Evolutionary conservation across 2,888 invertebrate species (phyloP).

Genomic region (Dicycla oo): DNA sequence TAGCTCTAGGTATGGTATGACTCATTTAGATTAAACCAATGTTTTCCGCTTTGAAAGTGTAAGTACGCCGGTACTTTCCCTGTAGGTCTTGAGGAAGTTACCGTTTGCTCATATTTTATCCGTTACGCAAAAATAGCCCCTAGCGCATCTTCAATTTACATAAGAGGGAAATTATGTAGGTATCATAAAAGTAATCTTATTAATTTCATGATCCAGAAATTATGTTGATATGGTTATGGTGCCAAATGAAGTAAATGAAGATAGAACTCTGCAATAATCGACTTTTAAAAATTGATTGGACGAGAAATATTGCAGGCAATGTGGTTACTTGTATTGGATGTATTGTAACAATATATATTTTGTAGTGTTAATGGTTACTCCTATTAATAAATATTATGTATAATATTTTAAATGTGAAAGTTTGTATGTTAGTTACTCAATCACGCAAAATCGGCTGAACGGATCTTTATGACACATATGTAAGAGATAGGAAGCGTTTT

Average conservation of each 20-base stretch:
- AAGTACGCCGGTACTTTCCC: slow-evolving; percentile 1
- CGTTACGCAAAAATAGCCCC: slow-evolving; percentile 30
- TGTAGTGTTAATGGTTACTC: too few species aligned
- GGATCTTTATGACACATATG: too few species aligned
- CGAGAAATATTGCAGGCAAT: not conserved
- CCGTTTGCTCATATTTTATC: slow-evolving; percentile 26
- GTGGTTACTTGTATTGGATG: not conserved
- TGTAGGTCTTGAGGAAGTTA: slow-evolving; percentile 31
- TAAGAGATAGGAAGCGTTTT: too few species aligned
- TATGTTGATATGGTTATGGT: slow-evolving; percentile 12
- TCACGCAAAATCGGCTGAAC: too few species aligned
- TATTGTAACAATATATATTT: not conserved
- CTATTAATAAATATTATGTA: too few species aligned
- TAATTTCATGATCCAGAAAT: slow-evolving; percentile 12
- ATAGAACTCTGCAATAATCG: not conserved
- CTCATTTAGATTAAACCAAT: not conserved
- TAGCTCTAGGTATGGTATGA: not conserved
- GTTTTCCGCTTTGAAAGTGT: slow-evolving; percentile 20
- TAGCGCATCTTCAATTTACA: slow-evolving; percentile 31
- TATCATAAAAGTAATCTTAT: slow-evolving; percentile 32
- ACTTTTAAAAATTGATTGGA: not conserved
- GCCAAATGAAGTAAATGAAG: not conserved
- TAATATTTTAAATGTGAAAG: too few species aligned
- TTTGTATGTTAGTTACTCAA: too few species aligned
- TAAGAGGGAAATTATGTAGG: slow-evolving; percentile 37